These are phyloP conservation scores for Lepidurus apus DNA, from an alignment of 1,140 invertebrate species.

Conservation along the genomic window DNA sequence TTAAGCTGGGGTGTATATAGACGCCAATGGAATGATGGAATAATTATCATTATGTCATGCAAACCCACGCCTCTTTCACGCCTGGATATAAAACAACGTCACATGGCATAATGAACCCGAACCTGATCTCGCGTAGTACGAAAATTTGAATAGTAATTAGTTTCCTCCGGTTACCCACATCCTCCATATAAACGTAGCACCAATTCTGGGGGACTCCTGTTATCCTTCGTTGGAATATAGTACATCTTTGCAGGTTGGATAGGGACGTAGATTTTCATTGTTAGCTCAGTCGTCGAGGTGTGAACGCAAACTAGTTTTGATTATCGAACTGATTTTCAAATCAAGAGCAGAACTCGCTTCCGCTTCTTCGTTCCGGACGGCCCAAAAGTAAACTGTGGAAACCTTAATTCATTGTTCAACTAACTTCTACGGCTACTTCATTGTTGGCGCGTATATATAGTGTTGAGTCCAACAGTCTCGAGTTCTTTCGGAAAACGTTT, in stretches of 20 bases:
- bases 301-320: neutral
- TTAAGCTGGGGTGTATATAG: neutral
- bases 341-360: too few relatives aligned
- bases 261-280: neutral
- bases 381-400: too few relatives aligned
- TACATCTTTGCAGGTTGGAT: neutral
- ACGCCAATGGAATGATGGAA: neutral
- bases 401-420: too few relatives aligned
- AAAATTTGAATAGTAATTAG: conserved; percentile 20
- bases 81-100: conserved; percentile 15
- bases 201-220: neutral
- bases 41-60: neutral
- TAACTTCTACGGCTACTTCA: too few relatives aligned
- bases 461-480: too few relatives aligned
- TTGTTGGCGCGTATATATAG: too few relatives aligned
- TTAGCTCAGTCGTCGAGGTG: neutral
- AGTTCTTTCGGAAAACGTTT: neutral
- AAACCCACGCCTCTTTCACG: conserved; percentile 2
- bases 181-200: neutral
- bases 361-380: too few relatives aligned
- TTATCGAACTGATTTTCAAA: neutral
- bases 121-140: neutral
- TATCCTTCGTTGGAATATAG: neutral
- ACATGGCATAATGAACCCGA: neutral
- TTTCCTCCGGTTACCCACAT: conserved; percentile 12